Conservation (phyloP, 2,113 vertebrate species). For the Empidonax traillii region DNA sequence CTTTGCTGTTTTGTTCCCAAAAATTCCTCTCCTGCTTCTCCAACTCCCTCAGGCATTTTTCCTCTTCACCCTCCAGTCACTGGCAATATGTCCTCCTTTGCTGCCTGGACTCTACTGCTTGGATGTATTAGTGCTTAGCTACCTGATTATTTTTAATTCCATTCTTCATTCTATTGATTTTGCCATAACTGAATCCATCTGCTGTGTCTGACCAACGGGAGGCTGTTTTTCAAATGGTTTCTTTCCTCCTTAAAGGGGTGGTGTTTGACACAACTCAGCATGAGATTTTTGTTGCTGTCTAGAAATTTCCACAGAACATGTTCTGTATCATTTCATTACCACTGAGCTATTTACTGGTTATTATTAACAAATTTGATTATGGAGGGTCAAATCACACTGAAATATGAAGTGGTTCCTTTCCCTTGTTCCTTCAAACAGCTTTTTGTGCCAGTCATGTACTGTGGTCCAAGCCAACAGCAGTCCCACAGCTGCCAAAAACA, state of each 20-base stretch:
- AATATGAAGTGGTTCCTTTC: conserved; percentile 40
- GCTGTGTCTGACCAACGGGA: not conserved
- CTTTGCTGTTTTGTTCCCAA: not conserved
- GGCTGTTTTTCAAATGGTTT: not conserved
- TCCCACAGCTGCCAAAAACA: not conserved
- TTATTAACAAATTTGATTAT: conserved; percentile 62
- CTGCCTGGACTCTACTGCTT: not conserved
- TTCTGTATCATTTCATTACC: conserved; percentile 58
- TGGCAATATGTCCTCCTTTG: not conserved
- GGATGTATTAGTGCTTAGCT: not conserved
- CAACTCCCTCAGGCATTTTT: not conserved
- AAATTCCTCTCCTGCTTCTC: not conserved
- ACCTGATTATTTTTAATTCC: conserved; percentile 30
- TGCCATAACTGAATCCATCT: conserved; percentile 46
- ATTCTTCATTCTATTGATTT: conserved; percentile 1
- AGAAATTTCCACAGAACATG: conserved; percentile 57
- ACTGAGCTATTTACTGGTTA: conserved; percentile 47
- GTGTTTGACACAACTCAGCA: conserved; percentile 34
- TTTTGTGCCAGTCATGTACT: conserved; percentile 17
- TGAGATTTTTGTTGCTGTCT: conserved; percentile 37
- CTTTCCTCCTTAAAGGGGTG: not conserved
- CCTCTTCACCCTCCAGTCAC: not conserved
- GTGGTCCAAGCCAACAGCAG: not conserved
- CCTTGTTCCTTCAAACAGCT: not conserved
- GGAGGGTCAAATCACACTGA: conserved; percentile 34